These are phyloP conservation scores for Podarcis cretensis DNA, from an alignment of 2,113 vertebrate genomes.

Conservation along the genomic window DNA sequence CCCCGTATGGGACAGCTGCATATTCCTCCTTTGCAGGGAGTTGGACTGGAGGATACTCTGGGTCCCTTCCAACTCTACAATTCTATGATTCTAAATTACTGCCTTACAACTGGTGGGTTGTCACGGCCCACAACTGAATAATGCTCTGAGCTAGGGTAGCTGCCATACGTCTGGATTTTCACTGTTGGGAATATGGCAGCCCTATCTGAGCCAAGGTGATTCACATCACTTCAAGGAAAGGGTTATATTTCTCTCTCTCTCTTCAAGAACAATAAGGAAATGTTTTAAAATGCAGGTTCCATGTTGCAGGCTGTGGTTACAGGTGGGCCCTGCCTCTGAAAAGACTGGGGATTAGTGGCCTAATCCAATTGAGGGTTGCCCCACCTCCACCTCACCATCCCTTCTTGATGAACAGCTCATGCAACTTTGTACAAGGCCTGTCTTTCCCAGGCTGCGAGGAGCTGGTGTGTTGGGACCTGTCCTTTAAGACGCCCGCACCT, in stretches of 20 bases:
- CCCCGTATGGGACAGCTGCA: too few relatives aligned
- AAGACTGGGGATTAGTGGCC: neutral
- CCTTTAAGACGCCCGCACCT: slow-evolving; percentile 30
- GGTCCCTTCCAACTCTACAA: too few relatives aligned
- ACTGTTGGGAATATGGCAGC: too few relatives aligned
- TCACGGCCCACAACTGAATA: neutral
- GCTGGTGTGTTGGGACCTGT: slow-evolving; percentile 55
- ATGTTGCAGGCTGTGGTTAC: neutral
- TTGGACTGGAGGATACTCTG: too few relatives aligned
- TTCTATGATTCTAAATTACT: too few relatives aligned
- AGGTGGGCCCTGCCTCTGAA: neutral
- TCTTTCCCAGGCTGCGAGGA: neutral
- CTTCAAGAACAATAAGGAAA: neutral
- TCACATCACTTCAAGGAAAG: too few relatives aligned
- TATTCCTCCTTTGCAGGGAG: too few relatives aligned
- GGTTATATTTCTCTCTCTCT: too few relatives aligned
- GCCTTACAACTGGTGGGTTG: neutral
- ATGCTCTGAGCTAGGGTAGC: neutral
- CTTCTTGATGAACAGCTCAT: neutral
- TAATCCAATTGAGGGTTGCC: slow-evolving; percentile 2
- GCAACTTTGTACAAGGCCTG: slow-evolving; percentile 6
- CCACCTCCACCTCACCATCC: neutral
- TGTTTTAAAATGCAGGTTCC: neutral
- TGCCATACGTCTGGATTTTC: too few relatives aligned
- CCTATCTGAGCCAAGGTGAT: too few relatives aligned